Conservation (phyloP, 1,140 invertebrate species). For the Drosophila micromelanica region DNA sequence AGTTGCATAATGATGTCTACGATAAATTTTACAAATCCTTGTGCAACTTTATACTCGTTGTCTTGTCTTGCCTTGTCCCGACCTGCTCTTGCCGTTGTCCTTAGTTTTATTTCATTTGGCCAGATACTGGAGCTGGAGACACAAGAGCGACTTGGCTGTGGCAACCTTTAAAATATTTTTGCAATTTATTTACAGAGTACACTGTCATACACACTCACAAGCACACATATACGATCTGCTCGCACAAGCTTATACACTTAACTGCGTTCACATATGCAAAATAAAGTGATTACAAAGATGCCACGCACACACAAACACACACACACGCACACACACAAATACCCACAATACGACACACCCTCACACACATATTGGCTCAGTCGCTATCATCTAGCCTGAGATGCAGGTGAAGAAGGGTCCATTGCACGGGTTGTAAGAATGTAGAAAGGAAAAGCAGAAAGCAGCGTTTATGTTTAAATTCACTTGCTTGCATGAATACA, state of each 20-base stretch:
- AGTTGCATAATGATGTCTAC: slow-evolving; percentile 79
- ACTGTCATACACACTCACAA: slow-evolving; percentile 22
- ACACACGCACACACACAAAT: not conserved
- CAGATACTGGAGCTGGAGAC: slow-evolving; percentile 5
- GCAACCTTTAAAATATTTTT: slow-evolving; percentile 80
- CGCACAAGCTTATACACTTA: slow-evolving; percentile 57
- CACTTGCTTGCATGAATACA: slow-evolving; percentile 38
- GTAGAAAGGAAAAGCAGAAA: not conserved
- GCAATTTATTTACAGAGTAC: slow-evolving; percentile 65
- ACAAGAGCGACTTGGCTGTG: slow-evolving; percentile 57
- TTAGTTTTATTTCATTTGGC: slow-evolving; percentile 70
- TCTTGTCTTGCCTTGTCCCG: slow-evolving; percentile 18
- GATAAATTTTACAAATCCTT: slow-evolving; percentile 77
- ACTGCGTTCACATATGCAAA: slow-evolving; percentile 74
- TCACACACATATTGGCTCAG: slow-evolving; percentile 20
- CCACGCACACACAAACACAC: slow-evolving; percentile 43
- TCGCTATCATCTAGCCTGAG: not conserved
- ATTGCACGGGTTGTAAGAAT: not conserved
- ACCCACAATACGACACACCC: not conserved
- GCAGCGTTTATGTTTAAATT: slow-evolving; percentile 68
- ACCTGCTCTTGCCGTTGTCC: slow-evolving; percentile 21
- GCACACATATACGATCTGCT: slow-evolving; percentile 11
- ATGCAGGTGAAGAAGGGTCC: not conserved
- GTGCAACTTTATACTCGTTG: slow-evolving; percentile 47
- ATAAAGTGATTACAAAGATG: slow-evolving; percentile 76